Percentiles rank a stretch among this genome's conserved stretches.
Conservation (phyloP, 2,797 vertebrate species). For the Poecilia wingei region DNA sequence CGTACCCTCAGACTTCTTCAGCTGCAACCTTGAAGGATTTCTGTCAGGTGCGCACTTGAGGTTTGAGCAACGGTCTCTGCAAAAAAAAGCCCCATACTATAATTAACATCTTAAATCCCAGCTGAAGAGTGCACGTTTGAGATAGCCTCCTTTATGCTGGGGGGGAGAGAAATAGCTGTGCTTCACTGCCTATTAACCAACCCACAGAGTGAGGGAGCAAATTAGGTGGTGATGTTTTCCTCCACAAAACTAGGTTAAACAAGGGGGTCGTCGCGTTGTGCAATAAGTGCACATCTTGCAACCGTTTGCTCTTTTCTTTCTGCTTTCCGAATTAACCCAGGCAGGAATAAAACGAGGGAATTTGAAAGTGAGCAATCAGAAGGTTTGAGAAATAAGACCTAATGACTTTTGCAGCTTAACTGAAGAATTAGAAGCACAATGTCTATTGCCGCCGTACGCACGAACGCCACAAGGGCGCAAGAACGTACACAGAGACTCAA, state of each 20-base stretch:
- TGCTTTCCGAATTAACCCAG: conserved; percentile 65
- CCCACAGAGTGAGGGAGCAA: conserved; percentile 74
- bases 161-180: conserved; percentile 58
- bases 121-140: conserved; percentile 50
- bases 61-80: conserved; percentile 48
- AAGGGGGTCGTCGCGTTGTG: conserved; percentile 67
- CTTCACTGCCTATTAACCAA: conserved; percentile 66
- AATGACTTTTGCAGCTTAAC: conserved; percentile 77
- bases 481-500: conserved; percentile 12
- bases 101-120: conserved; percentile 74
- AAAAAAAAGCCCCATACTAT: conserved; percentile 33
- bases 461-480: conserved; percentile 4
- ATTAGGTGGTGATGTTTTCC: conserved; percentile 65
- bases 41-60: conserved; percentile 60
- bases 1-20: conserved; percentile 38
- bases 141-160: conserved; percentile 53
- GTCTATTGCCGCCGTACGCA: conserved; percentile 25
- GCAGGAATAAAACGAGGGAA: conserved; percentile 51
- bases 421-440: conserved; percentile 48
- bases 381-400: conserved; percentile 68
- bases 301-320: conserved; percentile 76
- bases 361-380: conserved; percentile 55
- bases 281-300: conserved; percentile 72
- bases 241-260: conserved; percentile 76
- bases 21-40: conserved; percentile 42